Base-by-base conservation (phyloP, 2,113 vertebrate species). In the Paedocypris sp. region DNA sequence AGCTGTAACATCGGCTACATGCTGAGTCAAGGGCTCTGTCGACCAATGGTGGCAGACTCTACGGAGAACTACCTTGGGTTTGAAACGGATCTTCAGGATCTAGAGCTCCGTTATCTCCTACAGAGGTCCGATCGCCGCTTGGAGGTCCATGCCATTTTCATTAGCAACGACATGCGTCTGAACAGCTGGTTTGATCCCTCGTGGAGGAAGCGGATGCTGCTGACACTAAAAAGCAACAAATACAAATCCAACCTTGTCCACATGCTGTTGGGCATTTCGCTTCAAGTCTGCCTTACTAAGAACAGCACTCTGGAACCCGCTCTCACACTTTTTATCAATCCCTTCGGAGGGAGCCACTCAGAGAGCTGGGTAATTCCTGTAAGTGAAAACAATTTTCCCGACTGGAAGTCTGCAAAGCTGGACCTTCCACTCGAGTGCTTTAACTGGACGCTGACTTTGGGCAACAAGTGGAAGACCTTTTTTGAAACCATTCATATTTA, bases 101-200 rank as follows among this genome's bases (percentile, higher is more conserved):
- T 94, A 59, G 94, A 98, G 71, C 85, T 97, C 75, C 89, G 78
- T 13, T 96, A 96, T 60, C 72, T 98, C 18, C 46, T 98, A 63
- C 91, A 95, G 80, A 91, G 92, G 74, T 83, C 88, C 0, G 94
- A 98, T 76, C 71, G 92, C 1, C 77, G 92, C 23, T 88, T 98
- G 1, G 92, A 97, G 76, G 91, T 97, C 5, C 94, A 97, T 0
- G 94, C 94, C 29, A 98, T 97, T 35, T 98, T 98, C 71, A 97
- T 98, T 79, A 98, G 94, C 82, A 98, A 97, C 0, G 94, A 98
- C 73, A 93, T 98, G 93, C 88, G 94, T 10, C 91, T 98, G 35
- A 97, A 97, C 69, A 97, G 90, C 79, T 98, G 94, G 94, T 98
- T 98, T 2, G 94, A 98, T 64, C 94, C 94, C 0, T 94, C 93